A percentile compares a stretch with the other conserved stretches of the same genome.
phyloP scores from a whole-genome alignment of 2,888 invertebrate genomes.

The Athetis lepigone region DNA sequence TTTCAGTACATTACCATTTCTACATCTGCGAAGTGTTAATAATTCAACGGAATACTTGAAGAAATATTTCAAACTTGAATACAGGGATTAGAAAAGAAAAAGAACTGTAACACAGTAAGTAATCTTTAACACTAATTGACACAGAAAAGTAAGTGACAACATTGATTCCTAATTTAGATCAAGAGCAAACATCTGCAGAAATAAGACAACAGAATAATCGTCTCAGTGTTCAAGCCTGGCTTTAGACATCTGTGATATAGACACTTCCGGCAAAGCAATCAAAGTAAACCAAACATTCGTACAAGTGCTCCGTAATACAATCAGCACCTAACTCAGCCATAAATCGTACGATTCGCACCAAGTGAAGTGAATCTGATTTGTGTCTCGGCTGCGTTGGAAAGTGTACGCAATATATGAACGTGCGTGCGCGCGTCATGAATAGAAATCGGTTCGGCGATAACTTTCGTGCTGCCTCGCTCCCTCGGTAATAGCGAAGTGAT shows the following conservation, averaged over 20 bases:
- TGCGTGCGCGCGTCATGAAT: constrained; percentile 79
- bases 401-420: constrained; percentile 65
- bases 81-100: background rate
- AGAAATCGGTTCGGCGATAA: constrained; percentile 86
- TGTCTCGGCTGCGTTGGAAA: constrained; percentile 63
- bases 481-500: constrained; percentile 70
- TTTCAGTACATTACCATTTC: constrained; percentile 51
- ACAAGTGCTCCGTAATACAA: constrained; percentile 57
- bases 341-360: constrained; percentile 59
- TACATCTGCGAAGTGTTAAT: constrained; percentile 19
- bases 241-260: constrained; percentile 38
- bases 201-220: constrained; percentile 24
- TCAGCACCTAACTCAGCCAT: constrained; percentile 51
- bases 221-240: constrained; percentile 22
- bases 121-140: background rate
- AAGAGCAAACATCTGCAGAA: constrained; percentile 3
- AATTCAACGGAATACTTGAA: constrained; percentile 32
- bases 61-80: constrained; percentile 14
- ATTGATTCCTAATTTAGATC: background rate
- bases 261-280: constrained; percentile 40
- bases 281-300: constrained; percentile 39
- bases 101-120: no score
- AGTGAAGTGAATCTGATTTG: constrained; percentile 64
- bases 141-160: constrained; percentile 3
- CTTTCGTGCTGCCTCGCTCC: constrained; percentile 68